A percentile compares a stretch with the other conserved stretches of the same genome.
Conservation (phyloP, 2,888 invertebrate genomes). For the Mayetiola destructor region DNA sequence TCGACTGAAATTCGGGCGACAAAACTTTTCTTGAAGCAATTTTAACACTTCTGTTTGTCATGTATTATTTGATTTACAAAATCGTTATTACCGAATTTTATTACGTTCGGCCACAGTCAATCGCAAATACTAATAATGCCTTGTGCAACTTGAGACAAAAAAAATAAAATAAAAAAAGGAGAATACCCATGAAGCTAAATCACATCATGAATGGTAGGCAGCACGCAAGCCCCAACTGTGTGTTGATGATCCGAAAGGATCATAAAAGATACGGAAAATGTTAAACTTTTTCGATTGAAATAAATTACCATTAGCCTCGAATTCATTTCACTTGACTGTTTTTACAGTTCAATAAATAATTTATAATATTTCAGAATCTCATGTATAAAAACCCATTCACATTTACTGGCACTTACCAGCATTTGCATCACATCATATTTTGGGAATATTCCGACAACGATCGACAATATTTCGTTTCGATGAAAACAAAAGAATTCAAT, state of each 20-base stretch:
- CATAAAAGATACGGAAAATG: background rate
- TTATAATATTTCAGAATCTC: background rate
- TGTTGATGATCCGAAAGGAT: background rate
- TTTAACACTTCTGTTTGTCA: conserved; percentile 10
- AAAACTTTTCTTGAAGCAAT: background rate
- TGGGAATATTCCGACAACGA: background rate
- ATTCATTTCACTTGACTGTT: background rate
- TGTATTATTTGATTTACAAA: background rate
- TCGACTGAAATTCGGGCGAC: background rate
- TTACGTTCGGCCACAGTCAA: background rate
- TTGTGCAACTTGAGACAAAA: background rate
- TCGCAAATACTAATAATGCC: background rate
- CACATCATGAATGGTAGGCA: no score
- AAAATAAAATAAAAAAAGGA: background rate
- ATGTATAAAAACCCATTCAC: no score
- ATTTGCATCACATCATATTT: no score
- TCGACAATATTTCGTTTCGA: background rate
- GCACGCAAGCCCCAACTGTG: no score
- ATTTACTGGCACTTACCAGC: no score
- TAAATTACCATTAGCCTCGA: background rate
- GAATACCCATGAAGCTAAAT: background rate
- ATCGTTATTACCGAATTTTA: conserved; percentile 3
- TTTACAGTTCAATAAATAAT: background rate
- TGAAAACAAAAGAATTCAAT: no score
- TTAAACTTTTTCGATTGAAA: conserved; percentile 12